Evolutionary conservation across 2,888 invertebrate species (phyloP).

Genomic region (Cheilosia vernalis): DNA sequence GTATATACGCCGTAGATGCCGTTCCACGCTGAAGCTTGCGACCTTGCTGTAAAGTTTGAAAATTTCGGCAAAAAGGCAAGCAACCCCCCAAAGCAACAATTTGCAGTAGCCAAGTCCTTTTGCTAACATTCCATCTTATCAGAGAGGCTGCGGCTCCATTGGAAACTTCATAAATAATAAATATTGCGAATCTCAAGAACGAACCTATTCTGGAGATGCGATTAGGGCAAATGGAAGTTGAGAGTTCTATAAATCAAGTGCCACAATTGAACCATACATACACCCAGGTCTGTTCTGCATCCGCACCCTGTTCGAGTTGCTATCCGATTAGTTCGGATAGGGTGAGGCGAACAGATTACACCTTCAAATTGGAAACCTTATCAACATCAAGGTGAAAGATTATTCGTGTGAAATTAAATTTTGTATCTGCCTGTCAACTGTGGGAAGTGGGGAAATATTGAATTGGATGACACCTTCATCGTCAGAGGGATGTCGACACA

Average conservation of each 20-base stretch:
- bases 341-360: neutral
- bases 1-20: slow-evolving; percentile 17
- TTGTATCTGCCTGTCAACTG: slow-evolving; percentile 34
- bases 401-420: slow-evolving; percentile 51
- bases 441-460: neutral
- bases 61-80: neutral
- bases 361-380: slow-evolving; percentile 27
- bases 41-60: slow-evolving; percentile 15
- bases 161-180: slow-evolving; percentile 61
- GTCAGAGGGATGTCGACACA: slow-evolving; percentile 22
- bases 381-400: slow-evolving; percentile 41
- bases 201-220: slow-evolving; percentile 21
- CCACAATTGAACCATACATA: slow-evolving; percentile 38
- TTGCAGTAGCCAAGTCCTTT: slow-evolving; percentile 29
- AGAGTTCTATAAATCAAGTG: slow-evolving; percentile 51
- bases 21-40: slow-evolving; percentile 4
- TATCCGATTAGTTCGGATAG: neutral
- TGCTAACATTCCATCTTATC: slow-evolving; percentile 47
- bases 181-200: slow-evolving; percentile 35
- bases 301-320: neutral
- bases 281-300: neutral
- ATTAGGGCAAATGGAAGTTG: slow-evolving; percentile 39
- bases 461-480: slow-evolving; percentile 16
- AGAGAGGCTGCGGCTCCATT: neutral
- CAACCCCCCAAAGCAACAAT: slow-evolving; percentile 39